Percentiles rank a stretch among this genome's conserved stretches.
These are phyloP conservation scores for Echeneis naucrates DNA, from an alignment of 2,797 vertebrate species.

Conservation along the genomic window DNA sequence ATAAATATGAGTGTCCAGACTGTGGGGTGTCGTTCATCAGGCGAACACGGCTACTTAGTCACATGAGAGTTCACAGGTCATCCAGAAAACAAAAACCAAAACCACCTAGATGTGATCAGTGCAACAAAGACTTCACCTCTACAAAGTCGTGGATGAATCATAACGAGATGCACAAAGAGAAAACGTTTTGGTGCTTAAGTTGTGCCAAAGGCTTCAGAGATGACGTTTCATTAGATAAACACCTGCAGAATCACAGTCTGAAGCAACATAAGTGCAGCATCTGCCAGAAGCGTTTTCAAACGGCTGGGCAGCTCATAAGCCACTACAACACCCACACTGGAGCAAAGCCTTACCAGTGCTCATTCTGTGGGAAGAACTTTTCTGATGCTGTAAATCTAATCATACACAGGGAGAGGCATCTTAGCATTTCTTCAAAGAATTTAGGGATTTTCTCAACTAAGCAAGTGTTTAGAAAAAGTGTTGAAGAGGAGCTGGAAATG, in stretches of 20 bases:
- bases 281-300: slow-evolving; percentile 60
- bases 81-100: fast-evolving
- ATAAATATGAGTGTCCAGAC: slow-evolving; percentile 61
- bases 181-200: slow-evolving; percentile 72
- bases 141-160: slow-evolving; percentile 57
- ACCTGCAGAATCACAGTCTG: slow-evolving; percentile 66
- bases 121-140: slow-evolving; percentile 67
- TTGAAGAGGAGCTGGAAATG: slow-evolving; percentile 12
- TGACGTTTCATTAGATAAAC: slow-evolving; percentile 52
- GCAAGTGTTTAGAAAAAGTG: not conserved
- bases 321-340: slow-evolving; percentile 50
- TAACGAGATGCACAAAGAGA: slow-evolving; percentile 59
- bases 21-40: slow-evolving; percentile 70
- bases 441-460: not conserved
- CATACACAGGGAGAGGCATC: slow-evolving; percentile 48
- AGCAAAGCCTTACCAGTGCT: slow-evolving; percentile 55
- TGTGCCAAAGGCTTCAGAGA: slow-evolving; percentile 72
- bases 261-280: slow-evolving; percentile 52
- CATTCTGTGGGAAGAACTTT: slow-evolving; percentile 62
- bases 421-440: not conserved
- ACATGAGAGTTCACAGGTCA: slow-evolving; percentile 64
- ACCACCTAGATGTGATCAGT: slow-evolving; percentile 64
- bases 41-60: slow-evolving; percentile 44
- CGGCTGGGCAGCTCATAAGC: slow-evolving; percentile 20
- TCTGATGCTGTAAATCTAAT: slow-evolving; percentile 35